phyloP scores from a whole-genome alignment of 2,797 vertebrate species.

The Enteromius afrohamiltoni region DNA sequence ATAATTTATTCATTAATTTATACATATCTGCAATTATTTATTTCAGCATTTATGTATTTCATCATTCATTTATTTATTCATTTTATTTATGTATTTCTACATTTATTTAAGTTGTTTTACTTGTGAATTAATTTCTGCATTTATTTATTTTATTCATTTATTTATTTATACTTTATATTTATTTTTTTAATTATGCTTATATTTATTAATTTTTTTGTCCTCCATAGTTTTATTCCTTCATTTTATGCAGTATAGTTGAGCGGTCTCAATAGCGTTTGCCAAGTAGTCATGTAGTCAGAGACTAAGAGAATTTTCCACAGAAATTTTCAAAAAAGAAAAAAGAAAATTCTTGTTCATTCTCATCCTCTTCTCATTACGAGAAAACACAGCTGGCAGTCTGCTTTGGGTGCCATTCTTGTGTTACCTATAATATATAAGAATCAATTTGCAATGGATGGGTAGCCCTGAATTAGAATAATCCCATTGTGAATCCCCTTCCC shows the following conservation, averaged over 20 bases:
- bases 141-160: too few species aligned
- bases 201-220: too few species aligned
- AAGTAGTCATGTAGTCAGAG: conserved; percentile 19
- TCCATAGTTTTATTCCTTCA: too few species aligned
- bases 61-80: too few species aligned
- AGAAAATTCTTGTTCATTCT: background rate
- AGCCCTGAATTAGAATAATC: conserved; percentile 28
- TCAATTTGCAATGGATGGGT: conserved; percentile 41
- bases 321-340: background rate
- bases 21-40: too few species aligned
- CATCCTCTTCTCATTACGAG: conserved; percentile 9
- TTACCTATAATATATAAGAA: conserved; percentile 41
- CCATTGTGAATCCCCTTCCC: background rate
- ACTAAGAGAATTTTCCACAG: conserved; percentile 36
- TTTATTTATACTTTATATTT: too few species aligned
- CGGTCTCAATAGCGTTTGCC: conserved; percentile 17
- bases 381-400: conserved; percentile 13
- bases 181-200: too few species aligned
- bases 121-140: too few species aligned
- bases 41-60: too few species aligned
- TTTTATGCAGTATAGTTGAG: background rate
- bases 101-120: too few species aligned
- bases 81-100: too few species aligned
- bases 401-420: conserved; percentile 27
- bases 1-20: too few species aligned